Conservation (phyloP, 1,140 invertebrate species). For the Ooceraea biroi region DNA sequence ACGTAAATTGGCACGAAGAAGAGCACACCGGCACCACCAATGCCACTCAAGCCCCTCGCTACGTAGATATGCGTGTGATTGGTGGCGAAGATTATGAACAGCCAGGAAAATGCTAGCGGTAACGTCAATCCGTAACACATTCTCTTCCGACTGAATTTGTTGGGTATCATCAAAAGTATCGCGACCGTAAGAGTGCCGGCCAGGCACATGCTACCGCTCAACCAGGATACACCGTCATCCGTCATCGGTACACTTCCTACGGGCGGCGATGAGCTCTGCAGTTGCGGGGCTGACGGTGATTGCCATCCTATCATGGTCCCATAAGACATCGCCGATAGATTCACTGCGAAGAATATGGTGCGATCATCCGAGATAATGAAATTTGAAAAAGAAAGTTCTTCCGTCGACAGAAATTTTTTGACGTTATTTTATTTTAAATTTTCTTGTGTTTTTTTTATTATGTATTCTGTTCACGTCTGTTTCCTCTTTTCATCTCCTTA, state of each 20-base stretch:
- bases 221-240: conserved; percentile 84
- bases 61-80: conserved; percentile 76
- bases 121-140: conserved; percentile 77
- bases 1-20: conserved; percentile 87
- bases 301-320: conserved; percentile 87
- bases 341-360: conserved; percentile 82
- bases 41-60: conserved; percentile 83
- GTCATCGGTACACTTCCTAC: conserved; percentile 82
- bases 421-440: too few species aligned
- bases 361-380: neutral
- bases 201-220: conserved; percentile 82
- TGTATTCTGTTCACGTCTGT: too few species aligned
- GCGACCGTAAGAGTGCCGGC: conserved; percentile 78
- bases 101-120: conserved; percentile 78
- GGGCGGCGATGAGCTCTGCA: conserved; percentile 82
- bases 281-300: conserved; percentile 85
- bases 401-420: too few species aligned
- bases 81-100: conserved; percentile 80
- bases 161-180: conserved; percentile 76
- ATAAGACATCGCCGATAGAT: conserved; percentile 85
- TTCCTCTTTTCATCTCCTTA: too few species aligned
- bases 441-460: too few species aligned
- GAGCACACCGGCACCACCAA: conserved; percentile 85
- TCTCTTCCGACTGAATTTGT: conserved; percentile 83
- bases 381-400: neutral